phyloP scores from a whole-genome alignment of 2,888 invertebrate species.

The Latrodectus elegans region DNA sequence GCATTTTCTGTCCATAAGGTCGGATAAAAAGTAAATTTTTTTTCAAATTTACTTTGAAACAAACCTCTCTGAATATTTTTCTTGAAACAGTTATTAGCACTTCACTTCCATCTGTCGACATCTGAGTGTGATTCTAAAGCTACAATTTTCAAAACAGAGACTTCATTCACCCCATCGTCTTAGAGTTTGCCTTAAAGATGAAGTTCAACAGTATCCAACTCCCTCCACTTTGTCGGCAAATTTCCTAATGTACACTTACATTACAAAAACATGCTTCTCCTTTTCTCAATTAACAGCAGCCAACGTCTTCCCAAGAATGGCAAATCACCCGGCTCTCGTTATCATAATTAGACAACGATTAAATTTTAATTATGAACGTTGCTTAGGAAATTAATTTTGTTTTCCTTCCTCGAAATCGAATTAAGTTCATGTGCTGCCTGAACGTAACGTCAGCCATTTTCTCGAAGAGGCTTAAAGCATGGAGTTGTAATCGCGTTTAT shows the following conservation, averaged over 20 bases:
- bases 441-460: slow-evolving; percentile 1
- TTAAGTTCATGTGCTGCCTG: slow-evolving; percentile 12
- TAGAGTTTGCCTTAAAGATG: neutral
- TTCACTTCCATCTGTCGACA: too few relatives aligned
- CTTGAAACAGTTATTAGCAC: too few relatives aligned
- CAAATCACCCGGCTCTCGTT: slow-evolving; percentile 4
- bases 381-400: slow-evolving; percentile 44
- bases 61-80: too few relatives aligned
- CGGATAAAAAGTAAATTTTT: too few relatives aligned
- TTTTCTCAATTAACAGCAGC: slow-evolving; percentile 11
- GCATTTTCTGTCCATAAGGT: too few relatives aligned
- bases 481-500: neutral
- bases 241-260: neutral
- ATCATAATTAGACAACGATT: slow-evolving; percentile 56
- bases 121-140: neutral
- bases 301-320: neutral
- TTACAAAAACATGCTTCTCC: slow-evolving; percentile 20
- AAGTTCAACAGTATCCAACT: neutral
- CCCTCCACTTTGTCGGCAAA: neutral
- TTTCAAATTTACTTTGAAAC: too few relatives aligned
- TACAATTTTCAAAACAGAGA: neutral
- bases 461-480: neutral
- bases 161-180: neutral
- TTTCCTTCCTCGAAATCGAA: slow-evolving; percentile 6
- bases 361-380: slow-evolving; percentile 37